Evolutionary conservation across 2,888 invertebrate genomes (phyloP).

Genomic region (Diarsia rubi): DNA sequence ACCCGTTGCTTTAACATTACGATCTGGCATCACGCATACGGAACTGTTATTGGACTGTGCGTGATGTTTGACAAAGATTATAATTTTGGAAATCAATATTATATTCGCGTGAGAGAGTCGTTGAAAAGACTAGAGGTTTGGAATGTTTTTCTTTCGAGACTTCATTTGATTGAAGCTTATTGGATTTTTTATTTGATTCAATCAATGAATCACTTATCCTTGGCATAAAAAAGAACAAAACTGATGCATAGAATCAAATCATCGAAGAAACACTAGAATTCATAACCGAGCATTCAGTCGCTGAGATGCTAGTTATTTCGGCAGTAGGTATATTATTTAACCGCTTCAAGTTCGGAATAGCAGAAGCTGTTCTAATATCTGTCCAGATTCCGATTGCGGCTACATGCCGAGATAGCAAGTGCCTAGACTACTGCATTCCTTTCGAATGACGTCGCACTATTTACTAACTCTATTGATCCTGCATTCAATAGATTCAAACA

Average conservation of each 20-base stretch:
- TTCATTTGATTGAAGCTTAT: neutral
- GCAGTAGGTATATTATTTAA: slow-evolving; percentile 36
- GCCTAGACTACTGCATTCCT: slow-evolving; percentile 72
- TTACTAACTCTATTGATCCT: slow-evolving; percentile 76
- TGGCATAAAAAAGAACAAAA: neutral
- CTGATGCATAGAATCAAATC: neutral
- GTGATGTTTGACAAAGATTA: slow-evolving; percentile 59
- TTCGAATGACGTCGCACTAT: slow-evolving; percentile 70
- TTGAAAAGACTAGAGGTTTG: slow-evolving; percentile 9
- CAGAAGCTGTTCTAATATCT: slow-evolving; percentile 51
- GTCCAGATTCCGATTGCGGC: slow-evolving; percentile 54
- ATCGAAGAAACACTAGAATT: slow-evolving; percentile 23
- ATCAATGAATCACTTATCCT: neutral
- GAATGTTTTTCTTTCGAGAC: slow-evolving; percentile 28
- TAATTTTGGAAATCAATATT: slow-evolving; percentile 58
- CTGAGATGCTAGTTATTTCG: slow-evolving; percentile 33
- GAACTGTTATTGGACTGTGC: slow-evolving; percentile 47
- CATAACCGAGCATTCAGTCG: neutral
- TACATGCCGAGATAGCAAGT: slow-evolving; percentile 66
- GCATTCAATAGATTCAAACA: slow-evolving; percentile 72
- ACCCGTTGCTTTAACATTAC: slow-evolving; percentile 63
- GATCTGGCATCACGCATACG: slow-evolving; percentile 60
- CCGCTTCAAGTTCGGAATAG: slow-evolving; percentile 37
- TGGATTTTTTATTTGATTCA: neutral
- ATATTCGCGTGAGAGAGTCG: slow-evolving; percentile 35